Base-by-base conservation (phyloP, 2,797 vertebrate genomes). In the Gallinago nigripennis region DNA sequence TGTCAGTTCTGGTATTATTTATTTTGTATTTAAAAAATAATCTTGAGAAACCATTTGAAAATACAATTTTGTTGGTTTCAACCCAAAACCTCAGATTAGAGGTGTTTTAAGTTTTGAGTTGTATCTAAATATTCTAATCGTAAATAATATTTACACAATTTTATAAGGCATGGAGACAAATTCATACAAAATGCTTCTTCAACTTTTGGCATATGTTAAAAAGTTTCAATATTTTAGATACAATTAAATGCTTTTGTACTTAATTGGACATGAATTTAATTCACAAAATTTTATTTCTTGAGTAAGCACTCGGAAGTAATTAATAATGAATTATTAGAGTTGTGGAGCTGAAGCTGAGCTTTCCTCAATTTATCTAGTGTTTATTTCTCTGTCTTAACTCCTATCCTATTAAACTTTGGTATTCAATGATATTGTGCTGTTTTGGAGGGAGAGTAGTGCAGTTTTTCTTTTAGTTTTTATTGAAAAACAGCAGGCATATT, bases 361-460 rank as follows among this genome's bases (percentile, higher is more conserved):
- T 54, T 33, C 24, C 35, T 88, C 21, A 23, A 23, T 65, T 35
- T 30, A 46, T 17, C 21, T n/a, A 58, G 46, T 12, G 24, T 8
- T 4, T 27, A 9, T 82, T 88, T 58, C 61, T 75, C 2, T 5
- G 57, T 27, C 8, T 51, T 27, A 27, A 20, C 35, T 15, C 51
- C 16, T 51, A 31, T 27, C 3, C 5, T 48, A 2, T 41, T 33
- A 51, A 79, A 69, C 11, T n/a, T 39, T 48, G 11, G 15, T 25
- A 2, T 45, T 69, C 20, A 23, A 1, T 8, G 5, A 8, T 12
- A 6, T 1, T 41, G 28, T 31, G 25, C 6, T n/a, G n/a, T 70
- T 91, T 70, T 58, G 70, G 46, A 56, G 27, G 56, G 3, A 19
- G 18, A 30, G 41, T n/a, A n/a, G 8, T 46, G 18, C 56, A 15